These are phyloP conservation scores for Lates calcarifer DNA, from an alignment of 2,113 vertebrate species.

Conservation along the genomic window DNA sequence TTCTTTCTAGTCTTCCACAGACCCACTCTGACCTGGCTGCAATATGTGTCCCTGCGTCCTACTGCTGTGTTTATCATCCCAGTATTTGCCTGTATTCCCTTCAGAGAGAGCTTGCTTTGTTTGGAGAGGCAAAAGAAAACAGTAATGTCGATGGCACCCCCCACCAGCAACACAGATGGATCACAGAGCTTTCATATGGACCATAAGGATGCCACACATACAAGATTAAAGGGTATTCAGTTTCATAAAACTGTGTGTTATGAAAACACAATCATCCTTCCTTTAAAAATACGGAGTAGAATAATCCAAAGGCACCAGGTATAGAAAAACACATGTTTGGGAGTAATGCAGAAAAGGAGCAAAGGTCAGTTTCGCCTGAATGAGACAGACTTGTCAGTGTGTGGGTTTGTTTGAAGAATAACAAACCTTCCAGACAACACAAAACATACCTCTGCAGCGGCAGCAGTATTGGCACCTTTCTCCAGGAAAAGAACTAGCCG, in stretches of 20 bases:
- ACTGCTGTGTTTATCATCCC: slow-evolving; percentile 74
- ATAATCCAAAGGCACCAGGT: slow-evolving; percentile 8
- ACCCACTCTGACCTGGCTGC: slow-evolving; percentile 70
- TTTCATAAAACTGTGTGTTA: slow-evolving; percentile 29
- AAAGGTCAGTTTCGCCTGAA: slow-evolving; percentile 54
- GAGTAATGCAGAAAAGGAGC: slow-evolving; percentile 2
- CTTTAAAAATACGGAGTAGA: neutral
- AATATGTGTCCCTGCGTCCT: slow-evolving; percentile 56
- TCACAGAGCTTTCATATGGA: slow-evolving; percentile 49
- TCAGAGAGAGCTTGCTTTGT: slow-evolving; percentile 77
- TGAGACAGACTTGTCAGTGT: slow-evolving; percentile 48
- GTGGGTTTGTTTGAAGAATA: slow-evolving; percentile 47
- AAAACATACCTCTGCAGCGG: slow-evolving; percentile 35
- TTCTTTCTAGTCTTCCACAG: slow-evolving; percentile 41
- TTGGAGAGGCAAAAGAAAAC: slow-evolving; percentile 79
- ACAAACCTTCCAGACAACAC: slow-evolving; percentile 47
- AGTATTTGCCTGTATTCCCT: slow-evolving; percentile 55
- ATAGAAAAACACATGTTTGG: slow-evolving; percentile 36
- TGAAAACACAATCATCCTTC: slow-evolving; percentile 30
- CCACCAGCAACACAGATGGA: slow-evolving; percentile 74
- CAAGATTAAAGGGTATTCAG: slow-evolving; percentile 28
- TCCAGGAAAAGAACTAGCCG: slow-evolving; percentile 14
- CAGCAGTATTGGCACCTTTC: slow-evolving; percentile 9
- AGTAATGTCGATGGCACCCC: slow-evolving; percentile 67
- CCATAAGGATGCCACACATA: slow-evolving; percentile 47